Conservation (phyloP, 2,888 invertebrate genomes). For the Pyrochroa serraticornis region DNA sequence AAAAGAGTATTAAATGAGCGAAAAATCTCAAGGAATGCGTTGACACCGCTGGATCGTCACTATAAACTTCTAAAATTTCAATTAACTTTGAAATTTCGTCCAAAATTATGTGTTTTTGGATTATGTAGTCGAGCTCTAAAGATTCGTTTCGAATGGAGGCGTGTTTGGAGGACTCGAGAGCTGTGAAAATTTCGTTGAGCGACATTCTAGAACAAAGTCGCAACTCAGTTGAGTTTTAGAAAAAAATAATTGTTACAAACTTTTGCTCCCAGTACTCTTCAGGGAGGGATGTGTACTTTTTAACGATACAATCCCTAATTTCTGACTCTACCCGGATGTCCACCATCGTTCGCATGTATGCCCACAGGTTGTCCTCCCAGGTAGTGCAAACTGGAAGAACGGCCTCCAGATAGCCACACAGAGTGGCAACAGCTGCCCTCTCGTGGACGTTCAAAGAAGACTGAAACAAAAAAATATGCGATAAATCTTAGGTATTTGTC, state of each 20-base stretch:
- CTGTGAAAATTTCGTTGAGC: conserved; percentile 71
- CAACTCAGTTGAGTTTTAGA: not conserved
- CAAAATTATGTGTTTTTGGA: conserved; percentile 85
- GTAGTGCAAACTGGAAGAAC: conserved; percentile 77
- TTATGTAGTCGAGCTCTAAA: conserved; percentile 71
- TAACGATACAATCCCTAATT: conserved; percentile 64
- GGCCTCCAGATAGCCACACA: conserved; percentile 83
- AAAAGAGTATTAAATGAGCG: conserved; percentile 83
- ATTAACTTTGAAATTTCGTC: conserved; percentile 79
- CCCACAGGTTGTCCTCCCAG: conserved; percentile 94
- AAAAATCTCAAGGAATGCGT: conserved; percentile 77
- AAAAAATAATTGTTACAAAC: conserved; percentile 41
- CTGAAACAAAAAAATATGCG: conserved; percentile 51
- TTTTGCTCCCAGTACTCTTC: conserved; percentile 71
- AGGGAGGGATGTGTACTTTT: conserved; percentile 64
- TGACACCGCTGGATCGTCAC: conserved; percentile 60
- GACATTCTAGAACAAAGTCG: conserved; percentile 62
- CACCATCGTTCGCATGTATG: conserved; percentile 79
- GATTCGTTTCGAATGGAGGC: conserved; percentile 64
- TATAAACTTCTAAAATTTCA: conserved; percentile 71
- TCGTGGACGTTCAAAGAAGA: conserved; percentile 63
- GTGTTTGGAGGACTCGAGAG: conserved; percentile 68
- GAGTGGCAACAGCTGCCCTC: conserved; percentile 75
- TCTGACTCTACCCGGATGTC: conserved; percentile 86
- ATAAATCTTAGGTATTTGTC: not conserved